These are phyloP conservation scores for Abscondita cerata DNA, from an alignment of 2,888 invertebrate species.

Conservation along the genomic window DNA sequence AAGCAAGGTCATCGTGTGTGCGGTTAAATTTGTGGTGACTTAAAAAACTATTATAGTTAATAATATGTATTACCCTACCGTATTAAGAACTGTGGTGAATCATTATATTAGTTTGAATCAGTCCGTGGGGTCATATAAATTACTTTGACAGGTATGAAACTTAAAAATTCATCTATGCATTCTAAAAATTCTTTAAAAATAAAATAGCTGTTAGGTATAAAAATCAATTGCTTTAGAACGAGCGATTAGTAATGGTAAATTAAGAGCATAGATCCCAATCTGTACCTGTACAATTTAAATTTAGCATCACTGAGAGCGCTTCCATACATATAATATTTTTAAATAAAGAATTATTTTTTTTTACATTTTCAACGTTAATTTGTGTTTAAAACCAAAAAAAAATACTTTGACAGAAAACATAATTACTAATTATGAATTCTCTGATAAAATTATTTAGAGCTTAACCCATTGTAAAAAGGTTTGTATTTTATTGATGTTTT, in stretches of 20 bases:
- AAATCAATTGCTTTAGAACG: constrained; percentile 2
- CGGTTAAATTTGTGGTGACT: constrained; percentile 11
- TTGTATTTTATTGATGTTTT: too few species aligned
- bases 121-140: constrained; percentile 6
- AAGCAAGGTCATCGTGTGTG: constrained; percentile 6
- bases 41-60: constrained; percentile 10
- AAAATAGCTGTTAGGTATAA: constrained; percentile 4
- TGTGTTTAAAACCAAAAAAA: too few species aligned
- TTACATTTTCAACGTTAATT: too few species aligned
- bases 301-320: too few species aligned
- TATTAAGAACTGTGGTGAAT: constrained; percentile 7
- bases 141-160: constrained; percentile 2
- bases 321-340: too few species aligned
- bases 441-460: too few species aligned
- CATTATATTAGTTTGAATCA: constrained; percentile 4
- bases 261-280: background rate
- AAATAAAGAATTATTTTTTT: too few species aligned
- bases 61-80: constrained; percentile 9
- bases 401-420: too few species aligned
- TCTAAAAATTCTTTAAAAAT: constrained; percentile 1
- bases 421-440: too few species aligned
- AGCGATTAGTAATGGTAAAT: constrained; percentile 9
- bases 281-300: background rate
- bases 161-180: background rate
- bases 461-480: too few species aligned